These are phyloP conservation scores for Gymnopithys bicolor DNA, from an alignment of 2,797 vertebrate species.

Conservation along the genomic window DNA sequence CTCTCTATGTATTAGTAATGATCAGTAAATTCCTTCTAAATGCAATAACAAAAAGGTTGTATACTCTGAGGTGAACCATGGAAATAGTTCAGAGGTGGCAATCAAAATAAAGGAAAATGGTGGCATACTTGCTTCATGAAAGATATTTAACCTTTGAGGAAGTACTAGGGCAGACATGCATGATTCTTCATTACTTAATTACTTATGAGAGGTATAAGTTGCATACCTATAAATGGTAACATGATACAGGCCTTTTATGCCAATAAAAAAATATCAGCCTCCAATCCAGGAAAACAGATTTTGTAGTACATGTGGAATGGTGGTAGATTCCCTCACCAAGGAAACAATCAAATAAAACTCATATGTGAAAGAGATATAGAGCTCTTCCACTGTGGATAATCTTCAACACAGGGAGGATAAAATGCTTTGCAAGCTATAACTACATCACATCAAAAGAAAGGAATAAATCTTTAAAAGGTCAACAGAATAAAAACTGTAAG, in stretches of 20 bases:
- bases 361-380: not conserved
- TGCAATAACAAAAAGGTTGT: not conserved
- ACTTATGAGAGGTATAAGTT: not conserved
- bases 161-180: not conserved
- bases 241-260: not conserved
- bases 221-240: not conserved
- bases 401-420: not conserved
- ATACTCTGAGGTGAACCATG: not conserved
- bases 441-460: not conserved
- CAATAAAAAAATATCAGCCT: not conserved
- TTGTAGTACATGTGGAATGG: not conserved
- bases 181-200: not conserved
- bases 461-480: not conserved
- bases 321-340: not conserved
- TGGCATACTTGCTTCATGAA: not conserved
- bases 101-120: not conserved
- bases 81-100: not conserved
- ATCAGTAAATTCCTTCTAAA: not conserved
- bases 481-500: not conserved
- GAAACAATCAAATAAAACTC: not conserved
- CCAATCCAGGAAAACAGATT: not conserved
- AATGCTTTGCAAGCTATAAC: not conserved
- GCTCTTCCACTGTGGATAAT: not conserved
- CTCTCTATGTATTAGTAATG: fast-evolving
- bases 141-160: not conserved